Evolutionary conservation across 2,888 invertebrate genomes (phyloP).

Genomic region (Epirrhoe alternata): DNA sequence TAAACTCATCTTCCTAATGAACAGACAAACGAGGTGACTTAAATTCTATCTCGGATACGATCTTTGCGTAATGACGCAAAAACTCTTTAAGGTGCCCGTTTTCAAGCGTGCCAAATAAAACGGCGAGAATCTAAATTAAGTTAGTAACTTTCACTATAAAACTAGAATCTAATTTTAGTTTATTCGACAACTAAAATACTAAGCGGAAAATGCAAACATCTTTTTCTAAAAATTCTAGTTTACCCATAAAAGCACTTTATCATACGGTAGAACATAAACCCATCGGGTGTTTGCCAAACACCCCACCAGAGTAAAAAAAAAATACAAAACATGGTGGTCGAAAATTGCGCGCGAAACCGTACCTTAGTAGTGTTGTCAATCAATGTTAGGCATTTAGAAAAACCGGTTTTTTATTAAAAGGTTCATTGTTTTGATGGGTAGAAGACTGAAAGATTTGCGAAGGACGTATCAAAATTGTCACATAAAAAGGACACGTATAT

Average conservation of each 20-base stretch:
- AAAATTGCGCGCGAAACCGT: slow-evolving; percentile 63
- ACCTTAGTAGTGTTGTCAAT: slow-evolving; percentile 42
- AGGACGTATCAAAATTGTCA: too few relatives aligned
- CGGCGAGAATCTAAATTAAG: not conserved
- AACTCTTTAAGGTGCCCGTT: slow-evolving; percentile 7
- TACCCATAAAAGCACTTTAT: slow-evolving; percentile 31
- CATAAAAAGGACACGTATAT: too few relatives aligned
- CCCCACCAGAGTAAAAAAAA: slow-evolving; percentile 41
- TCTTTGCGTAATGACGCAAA: slow-evolving; percentile 25
- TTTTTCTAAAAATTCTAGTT: slow-evolving; percentile 18
- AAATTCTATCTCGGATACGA: slow-evolving; percentile 25
- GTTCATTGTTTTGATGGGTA: too few relatives aligned
- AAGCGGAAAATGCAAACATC: slow-evolving; percentile 8
- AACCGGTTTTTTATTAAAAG: not conserved
- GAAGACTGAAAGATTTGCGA: too few relatives aligned
- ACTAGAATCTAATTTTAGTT: not conserved
- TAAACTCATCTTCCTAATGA: slow-evolving; percentile 32
- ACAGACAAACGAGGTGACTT: slow-evolving; percentile 21
- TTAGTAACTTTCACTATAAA: not conserved
- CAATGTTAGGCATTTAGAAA: not conserved
- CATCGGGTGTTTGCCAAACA: slow-evolving; percentile 42
- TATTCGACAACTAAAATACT: not conserved
- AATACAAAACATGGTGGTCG: slow-evolving; percentile 60
- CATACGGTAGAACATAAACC: slow-evolving; percentile 38
- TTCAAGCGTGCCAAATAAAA: slow-evolving; percentile 1